These are phyloP conservation scores for Xestobium rufovillosum DNA, from an alignment of 2,888 invertebrate species.

Conservation along the genomic window DNA sequence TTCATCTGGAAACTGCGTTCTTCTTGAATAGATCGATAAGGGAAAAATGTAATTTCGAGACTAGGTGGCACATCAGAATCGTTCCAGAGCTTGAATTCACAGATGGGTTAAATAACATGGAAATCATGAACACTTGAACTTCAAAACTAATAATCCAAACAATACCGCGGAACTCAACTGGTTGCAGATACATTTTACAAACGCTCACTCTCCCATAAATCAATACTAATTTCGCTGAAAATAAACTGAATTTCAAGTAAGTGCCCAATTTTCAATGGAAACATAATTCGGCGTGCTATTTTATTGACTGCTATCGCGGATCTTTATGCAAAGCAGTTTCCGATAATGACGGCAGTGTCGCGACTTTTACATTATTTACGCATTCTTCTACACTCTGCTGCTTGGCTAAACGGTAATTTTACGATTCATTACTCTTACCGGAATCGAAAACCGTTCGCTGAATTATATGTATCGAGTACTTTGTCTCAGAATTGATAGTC, in stretches of 20 bases:
- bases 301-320: conserved; percentile 37
- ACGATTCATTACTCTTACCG: conserved; percentile 42
- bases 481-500: background rate
- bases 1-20: no score
- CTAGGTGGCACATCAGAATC: no score
- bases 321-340: conserved; percentile 45
- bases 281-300: conserved; percentile 32
- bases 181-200: conserved; percentile 31
- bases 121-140: conserved; percentile 3
- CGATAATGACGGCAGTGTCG: conserved; percentile 41
- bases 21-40: no score
- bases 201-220: conserved; percentile 31
- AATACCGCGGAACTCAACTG: conserved; percentile 28
- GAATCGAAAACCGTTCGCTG: conserved; percentile 40
- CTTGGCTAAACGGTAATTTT: conserved; percentile 41
- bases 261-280: conserved; percentile 35
- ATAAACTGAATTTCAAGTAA: conserved; percentile 31
- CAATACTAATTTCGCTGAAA: conserved; percentile 38
- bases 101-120: conserved; percentile 1
- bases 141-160: conserved; percentile 21
- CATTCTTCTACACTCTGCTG: conserved; percentile 33
- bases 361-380: conserved; percentile 43
- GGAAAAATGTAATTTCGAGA: no score
- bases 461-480: conserved; percentile 28
- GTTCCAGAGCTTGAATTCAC: no score